phyloP scores from a whole-genome alignment of 2,888 invertebrate species.

The Meiosimyza platycephala region DNA sequence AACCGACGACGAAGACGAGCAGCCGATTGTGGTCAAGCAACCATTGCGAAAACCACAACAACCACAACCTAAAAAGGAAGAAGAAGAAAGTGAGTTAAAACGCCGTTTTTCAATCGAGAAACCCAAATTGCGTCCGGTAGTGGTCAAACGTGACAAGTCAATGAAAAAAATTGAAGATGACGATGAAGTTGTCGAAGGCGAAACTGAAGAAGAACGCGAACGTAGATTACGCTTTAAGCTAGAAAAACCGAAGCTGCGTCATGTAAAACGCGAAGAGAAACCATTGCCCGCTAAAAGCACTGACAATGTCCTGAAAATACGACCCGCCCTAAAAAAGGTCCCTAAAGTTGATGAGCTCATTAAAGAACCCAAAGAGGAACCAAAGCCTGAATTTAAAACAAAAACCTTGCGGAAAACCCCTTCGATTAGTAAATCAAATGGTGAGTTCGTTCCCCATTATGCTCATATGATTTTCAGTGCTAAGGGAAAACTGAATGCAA shows the following conservation, averaged over 20 bases:
- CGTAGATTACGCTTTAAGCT: constrained; percentile 62
- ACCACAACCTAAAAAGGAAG: constrained; percentile 51
- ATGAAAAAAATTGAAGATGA: constrained; percentile 59
- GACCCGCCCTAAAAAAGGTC: constrained; percentile 65
- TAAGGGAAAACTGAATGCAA: background rate
- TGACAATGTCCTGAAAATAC: constrained; percentile 62
- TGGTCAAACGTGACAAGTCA: constrained; percentile 63
- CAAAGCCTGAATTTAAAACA: constrained; percentile 65
- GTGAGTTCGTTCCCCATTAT: constrained; percentile 52
- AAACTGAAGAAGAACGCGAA: constrained; percentile 64
- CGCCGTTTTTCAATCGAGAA: constrained; percentile 64
- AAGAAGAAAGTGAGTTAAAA: constrained; percentile 63
- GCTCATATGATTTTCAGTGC: background rate
- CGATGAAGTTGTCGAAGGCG: constrained; percentile 60
- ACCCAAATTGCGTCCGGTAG: constrained; percentile 63
- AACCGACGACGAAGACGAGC: constrained; percentile 50
- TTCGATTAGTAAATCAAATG: constrained; percentile 62
- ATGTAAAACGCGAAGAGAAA: constrained; percentile 65
- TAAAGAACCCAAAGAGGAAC: constrained; percentile 61
- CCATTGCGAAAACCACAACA: constrained; percentile 31
- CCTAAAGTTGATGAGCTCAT: constrained; percentile 64
- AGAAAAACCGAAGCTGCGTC: constrained; percentile 64
- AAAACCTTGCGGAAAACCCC: constrained; percentile 64
- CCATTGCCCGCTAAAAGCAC: constrained; percentile 62
- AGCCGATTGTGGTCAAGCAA: constrained; percentile 41